phyloP scores from a whole-genome alignment of 2,888 invertebrate species.

The Synergus itoensis region DNA sequence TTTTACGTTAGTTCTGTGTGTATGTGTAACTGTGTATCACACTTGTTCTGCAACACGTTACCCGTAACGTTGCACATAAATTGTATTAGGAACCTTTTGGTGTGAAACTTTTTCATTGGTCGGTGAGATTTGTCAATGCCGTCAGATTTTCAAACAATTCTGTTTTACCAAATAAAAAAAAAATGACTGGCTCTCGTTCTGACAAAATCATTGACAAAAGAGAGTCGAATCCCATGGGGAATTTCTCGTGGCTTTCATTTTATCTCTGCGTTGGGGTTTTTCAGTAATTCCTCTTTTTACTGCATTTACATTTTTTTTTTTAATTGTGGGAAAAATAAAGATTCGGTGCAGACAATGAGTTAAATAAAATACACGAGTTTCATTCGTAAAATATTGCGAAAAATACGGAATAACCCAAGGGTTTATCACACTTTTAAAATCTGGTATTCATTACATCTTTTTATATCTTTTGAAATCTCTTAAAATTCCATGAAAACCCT shows the following conservation, averaged over 20 bases:
- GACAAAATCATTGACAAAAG: not conserved
- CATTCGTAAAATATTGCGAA: not conserved
- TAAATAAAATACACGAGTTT: not conserved
- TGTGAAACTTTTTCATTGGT: slow-evolving; percentile 3
- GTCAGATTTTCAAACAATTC: not conserved
- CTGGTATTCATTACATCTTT: too few relatives aligned
- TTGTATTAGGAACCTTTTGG: not conserved
- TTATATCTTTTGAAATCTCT: too few relatives aligned
- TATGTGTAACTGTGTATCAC: not conserved
- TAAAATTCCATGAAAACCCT: too few relatives aligned
- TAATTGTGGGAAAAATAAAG: not conserved
- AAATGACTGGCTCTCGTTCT: not conserved
- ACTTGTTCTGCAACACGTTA: not conserved
- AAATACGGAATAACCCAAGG: not conserved
- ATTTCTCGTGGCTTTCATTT: not conserved
- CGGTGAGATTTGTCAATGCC: not conserved
- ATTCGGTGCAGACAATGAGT: not conserved
- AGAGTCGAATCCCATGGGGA: not conserved
- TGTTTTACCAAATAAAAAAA: not conserved
- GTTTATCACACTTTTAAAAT: not conserved
- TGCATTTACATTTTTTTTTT: not conserved
- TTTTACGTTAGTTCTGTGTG: not conserved
- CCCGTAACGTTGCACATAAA: not conserved
- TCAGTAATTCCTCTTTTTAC: not conserved
- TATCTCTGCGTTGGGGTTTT: not conserved